phyloP scores from a whole-genome alignment of 2,888 invertebrate species.

The Drosophila paramelanica region DNA sequence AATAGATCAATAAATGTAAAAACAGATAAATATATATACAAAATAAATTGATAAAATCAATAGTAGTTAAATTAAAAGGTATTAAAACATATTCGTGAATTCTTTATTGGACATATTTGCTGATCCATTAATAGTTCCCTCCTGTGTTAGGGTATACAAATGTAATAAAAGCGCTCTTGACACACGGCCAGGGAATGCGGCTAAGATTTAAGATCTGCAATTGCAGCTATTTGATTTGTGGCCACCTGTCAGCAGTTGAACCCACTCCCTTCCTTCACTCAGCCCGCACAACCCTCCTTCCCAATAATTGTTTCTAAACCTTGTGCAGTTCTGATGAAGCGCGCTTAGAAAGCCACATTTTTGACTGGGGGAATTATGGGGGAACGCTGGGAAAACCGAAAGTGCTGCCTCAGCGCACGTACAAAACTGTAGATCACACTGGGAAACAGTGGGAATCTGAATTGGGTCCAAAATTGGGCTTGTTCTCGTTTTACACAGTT shows the following conservation, averaged over 20 bases:
- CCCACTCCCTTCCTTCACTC: background rate
- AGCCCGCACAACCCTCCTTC: background rate
- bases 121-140: background rate
- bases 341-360: conserved; percentile 41
- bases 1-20: no score
- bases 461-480: conserved; percentile 33
- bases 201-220: conserved; percentile 48
- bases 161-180: conserved; percentile 41
- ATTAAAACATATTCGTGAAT: no score
- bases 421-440: conserved; percentile 23
- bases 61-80: no score
- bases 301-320: background rate
- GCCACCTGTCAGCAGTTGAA: conserved; percentile 21
- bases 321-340: conserved; percentile 32
- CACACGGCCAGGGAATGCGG: conserved; percentile 50
- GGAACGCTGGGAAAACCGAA: conserved; percentile 49
- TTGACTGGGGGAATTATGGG: conserved; percentile 25
- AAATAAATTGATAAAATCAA: no score
- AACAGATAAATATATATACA: no score
- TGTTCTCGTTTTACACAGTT: conserved; percentile 23
- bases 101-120: background rate
- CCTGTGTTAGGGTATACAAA: conserved; percentile 5
- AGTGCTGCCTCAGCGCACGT: conserved; percentile 50
- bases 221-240: conserved; percentile 56
- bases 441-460: conserved; percentile 4